These are phyloP conservation scores for Muscicapa comitata DNA, from an alignment of 2,797 vertebrate species.

Conservation along the genomic window DNA sequence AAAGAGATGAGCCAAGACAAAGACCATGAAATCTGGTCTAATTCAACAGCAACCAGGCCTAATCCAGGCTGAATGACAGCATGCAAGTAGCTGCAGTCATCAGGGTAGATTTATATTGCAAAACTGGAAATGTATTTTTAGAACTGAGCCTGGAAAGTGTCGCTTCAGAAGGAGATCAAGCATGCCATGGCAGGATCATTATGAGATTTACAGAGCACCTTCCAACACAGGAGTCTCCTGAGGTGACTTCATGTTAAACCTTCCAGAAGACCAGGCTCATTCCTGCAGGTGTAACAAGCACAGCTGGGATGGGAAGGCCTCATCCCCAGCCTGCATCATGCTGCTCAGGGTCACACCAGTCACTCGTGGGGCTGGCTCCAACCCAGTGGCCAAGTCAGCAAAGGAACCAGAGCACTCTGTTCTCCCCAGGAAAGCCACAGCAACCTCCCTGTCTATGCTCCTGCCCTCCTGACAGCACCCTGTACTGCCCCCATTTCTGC, in stretches of 20 bases:
- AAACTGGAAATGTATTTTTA: neutral
- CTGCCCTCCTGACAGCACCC: neutral
- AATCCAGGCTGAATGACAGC: neutral
- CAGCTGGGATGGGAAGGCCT: neutral
- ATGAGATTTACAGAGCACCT: neutral
- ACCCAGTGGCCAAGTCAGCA: neutral
- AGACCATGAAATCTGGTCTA: neutral
- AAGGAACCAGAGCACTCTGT: neutral
- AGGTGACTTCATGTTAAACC: neutral
- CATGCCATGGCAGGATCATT: neutral
- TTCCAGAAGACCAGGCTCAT: neutral
- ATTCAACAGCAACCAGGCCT: neutral
- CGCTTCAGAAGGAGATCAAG: neutral
- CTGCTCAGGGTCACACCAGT: neutral
- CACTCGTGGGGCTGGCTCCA: rapidly evolving
- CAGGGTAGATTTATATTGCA: neutral
- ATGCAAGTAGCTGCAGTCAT: neutral
- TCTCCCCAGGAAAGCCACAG: neutral
- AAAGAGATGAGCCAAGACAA: neutral
- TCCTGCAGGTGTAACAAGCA: neutral
- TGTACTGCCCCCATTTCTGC: neutral
- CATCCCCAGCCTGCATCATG: neutral
- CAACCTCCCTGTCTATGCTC: neutral
- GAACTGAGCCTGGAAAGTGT: neutral
- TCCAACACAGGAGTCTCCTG: neutral